phyloP scores from a whole-genome alignment of 2,113 vertebrate species.

The Ammospiza nelsoni region DNA sequence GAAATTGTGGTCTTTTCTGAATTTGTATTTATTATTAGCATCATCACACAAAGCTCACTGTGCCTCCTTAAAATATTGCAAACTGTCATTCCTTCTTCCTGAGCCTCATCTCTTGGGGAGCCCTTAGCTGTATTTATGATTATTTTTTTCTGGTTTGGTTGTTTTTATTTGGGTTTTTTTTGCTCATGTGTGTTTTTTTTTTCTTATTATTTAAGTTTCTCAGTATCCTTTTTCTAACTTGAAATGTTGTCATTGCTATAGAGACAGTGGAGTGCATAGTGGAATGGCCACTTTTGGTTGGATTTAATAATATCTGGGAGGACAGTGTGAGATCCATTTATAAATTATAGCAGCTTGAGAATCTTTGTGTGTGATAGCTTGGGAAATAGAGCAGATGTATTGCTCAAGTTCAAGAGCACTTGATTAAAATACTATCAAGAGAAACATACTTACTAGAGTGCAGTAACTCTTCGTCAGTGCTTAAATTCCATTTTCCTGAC shows the following conservation, averaged over 20 bases:
- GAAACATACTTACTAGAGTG: not conserved
- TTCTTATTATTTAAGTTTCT: not conserved
- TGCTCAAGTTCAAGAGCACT: constrained; percentile 19
- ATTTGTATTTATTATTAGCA: constrained; percentile 9
- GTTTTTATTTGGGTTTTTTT: not conserved
- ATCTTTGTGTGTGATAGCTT: not conserved
- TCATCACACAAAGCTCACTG: not conserved
- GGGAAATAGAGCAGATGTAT: constrained; percentile 27
- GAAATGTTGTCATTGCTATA: not conserved
- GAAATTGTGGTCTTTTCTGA: constrained; percentile 1
- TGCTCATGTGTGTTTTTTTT: not conserved
- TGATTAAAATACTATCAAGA: constrained; percentile 44
- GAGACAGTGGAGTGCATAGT: not conserved
- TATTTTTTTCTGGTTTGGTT: not conserved
- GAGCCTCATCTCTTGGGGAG: not conserved
- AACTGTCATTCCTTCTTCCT: not conserved
- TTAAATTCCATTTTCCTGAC: constrained; percentile 19
- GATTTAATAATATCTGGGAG: constrained; percentile 14
- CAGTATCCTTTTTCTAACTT: not conserved
- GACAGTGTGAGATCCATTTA: not conserved
- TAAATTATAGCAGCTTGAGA: constrained; percentile 14
- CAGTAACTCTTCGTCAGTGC: constrained; percentile 5
- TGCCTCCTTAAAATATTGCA: not conserved
- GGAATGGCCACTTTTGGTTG: constrained; percentile 10
- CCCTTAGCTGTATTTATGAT: not conserved